Conservation (phyloP, 1,140 invertebrate species). For the Drosophila truncata region DNA sequence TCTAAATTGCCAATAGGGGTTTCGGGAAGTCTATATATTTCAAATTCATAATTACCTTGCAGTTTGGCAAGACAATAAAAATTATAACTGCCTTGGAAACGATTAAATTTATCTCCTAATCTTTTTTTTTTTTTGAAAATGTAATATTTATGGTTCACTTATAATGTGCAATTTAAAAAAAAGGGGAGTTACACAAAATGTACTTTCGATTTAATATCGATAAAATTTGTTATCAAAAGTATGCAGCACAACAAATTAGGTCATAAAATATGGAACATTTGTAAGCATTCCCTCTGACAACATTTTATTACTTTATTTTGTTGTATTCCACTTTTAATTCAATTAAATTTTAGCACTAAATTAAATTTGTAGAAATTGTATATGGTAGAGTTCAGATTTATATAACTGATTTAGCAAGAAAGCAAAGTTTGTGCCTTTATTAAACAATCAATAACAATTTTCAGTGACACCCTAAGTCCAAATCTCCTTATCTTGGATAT, state of each 20-base stretch:
- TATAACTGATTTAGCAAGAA: too few relatives aligned
- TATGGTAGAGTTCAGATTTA: background rate
- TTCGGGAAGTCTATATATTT: slow-evolving; percentile 19
- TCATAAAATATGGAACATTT: background rate
- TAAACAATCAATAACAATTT: too few relatives aligned
- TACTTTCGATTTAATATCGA: background rate
- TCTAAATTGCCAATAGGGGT: background rate
- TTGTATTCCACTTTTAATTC: accelerated
- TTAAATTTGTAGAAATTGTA: too few relatives aligned
- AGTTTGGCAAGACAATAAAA: slow-evolving; percentile 13
- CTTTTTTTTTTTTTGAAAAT: too few relatives aligned
- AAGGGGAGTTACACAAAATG: background rate
- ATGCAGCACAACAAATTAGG: background rate
- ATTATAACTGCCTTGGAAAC: background rate
- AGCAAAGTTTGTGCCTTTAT: background rate
- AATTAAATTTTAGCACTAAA: background rate
- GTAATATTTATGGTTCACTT: background rate
- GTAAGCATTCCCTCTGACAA: background rate
- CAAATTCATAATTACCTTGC: slow-evolving; percentile 9
- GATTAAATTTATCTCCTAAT: too few relatives aligned
- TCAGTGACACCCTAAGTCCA: too few relatives aligned
- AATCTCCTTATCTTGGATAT: background rate
- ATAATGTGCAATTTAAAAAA: background rate
- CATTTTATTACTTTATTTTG: background rate
- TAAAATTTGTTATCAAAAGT: background rate